phyloP scores from a whole-genome alignment of 2,888 invertebrate species.

The Rhaphigaster nebulosa region DNA sequence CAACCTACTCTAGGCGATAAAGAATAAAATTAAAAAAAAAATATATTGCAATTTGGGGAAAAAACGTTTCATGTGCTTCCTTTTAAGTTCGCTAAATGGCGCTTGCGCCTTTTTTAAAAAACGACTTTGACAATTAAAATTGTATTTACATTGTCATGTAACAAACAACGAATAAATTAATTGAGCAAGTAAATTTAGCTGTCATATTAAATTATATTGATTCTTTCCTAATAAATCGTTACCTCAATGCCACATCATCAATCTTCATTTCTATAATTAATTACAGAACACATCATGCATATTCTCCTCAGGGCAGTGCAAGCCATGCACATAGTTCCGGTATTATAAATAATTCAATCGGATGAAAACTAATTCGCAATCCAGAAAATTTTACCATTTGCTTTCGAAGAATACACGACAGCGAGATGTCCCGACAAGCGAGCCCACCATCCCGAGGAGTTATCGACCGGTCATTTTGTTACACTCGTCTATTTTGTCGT shows the following conservation, averaged over 20 bases:
- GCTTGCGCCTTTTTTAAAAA: too few species aligned
- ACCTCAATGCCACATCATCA: neutral
- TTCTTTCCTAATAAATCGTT: neutral
- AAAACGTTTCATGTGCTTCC: too few species aligned
- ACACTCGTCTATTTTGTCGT: slow-evolving; percentile 8
- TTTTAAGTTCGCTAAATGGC: too few species aligned
- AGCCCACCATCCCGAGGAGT: neutral
- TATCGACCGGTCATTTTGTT: neutral
- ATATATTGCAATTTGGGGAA: too few species aligned
- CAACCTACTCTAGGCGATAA: too few species aligned
- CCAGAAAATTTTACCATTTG: neutral
- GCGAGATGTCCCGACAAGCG: neutral
- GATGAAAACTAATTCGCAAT: neutral
- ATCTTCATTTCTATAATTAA: neutral
- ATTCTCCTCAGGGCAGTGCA: neutral
- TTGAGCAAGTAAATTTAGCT: neutral
- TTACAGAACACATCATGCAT: neutral
- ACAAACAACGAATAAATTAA: neutral
- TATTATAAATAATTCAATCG: neutral
- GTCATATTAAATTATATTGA: neutral
- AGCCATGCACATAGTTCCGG: too few species aligned
- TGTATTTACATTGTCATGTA: too few species aligned
- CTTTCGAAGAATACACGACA: neutral
- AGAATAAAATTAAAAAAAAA: too few species aligned
- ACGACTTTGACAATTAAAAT: too few species aligned